Conservation (phyloP, 2,797 vertebrate species). For the Aselliscus stoliczkanus region DNA sequence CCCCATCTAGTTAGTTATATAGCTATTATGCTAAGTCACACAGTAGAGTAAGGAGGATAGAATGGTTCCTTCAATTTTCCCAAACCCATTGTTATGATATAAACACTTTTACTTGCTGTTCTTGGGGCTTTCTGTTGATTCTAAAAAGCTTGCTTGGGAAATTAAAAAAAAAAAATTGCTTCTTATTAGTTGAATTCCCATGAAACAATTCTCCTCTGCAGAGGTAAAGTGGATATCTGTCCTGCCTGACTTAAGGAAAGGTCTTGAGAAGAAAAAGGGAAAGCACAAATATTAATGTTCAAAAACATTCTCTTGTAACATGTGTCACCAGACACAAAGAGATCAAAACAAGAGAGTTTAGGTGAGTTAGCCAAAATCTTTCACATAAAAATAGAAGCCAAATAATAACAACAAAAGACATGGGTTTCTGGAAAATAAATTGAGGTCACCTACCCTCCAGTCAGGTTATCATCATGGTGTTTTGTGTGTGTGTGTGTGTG, state of each 20-base stretch:
- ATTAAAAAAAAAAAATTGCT: neutral
- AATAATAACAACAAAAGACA: neutral
- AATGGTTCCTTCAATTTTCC: neutral
- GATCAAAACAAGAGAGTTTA: neutral
- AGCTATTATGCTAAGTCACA: neutral
- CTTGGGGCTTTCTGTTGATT: neutral
- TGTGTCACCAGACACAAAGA: neutral
- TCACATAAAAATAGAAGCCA: neutral
- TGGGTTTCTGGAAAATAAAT: neutral
- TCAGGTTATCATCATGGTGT: neutral
- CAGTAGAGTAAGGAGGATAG: neutral
- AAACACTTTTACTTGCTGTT: neutral
- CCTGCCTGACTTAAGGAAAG: neutral
- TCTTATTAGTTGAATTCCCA: neutral
- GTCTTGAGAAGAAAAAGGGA: neutral
- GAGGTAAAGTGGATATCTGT: neutral
- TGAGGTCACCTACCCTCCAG: neutral
- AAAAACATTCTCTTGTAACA: neutral
- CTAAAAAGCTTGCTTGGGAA: neutral
- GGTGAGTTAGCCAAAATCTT: neutral
- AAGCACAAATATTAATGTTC: neutral
- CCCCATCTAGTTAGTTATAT: too few relatives aligned
- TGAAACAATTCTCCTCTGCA: neutral
- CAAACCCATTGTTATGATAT: neutral
- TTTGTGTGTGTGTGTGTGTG: too few relatives aligned